Evolutionary conservation across 92 coral and sea anemone species (phyloP).

Genomic region (Palythoa grandiflora): DNA sequence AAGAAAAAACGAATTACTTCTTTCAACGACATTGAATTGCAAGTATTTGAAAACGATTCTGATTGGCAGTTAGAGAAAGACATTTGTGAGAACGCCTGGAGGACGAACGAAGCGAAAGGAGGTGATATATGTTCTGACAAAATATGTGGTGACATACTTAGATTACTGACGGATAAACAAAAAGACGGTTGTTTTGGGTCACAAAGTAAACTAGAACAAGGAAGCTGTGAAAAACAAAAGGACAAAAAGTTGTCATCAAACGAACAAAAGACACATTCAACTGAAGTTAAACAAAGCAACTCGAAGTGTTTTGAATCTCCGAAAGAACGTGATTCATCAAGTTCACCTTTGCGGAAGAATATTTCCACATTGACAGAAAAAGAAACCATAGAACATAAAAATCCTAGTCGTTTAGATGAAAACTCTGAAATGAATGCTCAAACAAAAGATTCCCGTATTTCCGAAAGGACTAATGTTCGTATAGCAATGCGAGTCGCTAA

Average conservation of each 20-base stretch:
- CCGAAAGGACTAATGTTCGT: background rate
- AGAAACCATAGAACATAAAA: background rate
- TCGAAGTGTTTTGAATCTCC: background rate
- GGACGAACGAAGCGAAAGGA: background rate
- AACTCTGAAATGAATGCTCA: background rate
- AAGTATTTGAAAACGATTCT: slow-evolving; percentile 1
- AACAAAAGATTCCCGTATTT: background rate
- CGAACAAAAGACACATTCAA: slow-evolving; percentile 18
- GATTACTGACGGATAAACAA: background rate
- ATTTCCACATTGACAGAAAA: background rate
- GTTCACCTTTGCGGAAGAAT: background rate
- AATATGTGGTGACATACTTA: background rate
- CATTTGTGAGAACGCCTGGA: background rate
- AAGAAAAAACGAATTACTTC: slow-evolving; percentile 9
- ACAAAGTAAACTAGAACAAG: background rate
- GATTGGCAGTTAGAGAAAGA: background rate
- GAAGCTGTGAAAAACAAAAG: background rate
- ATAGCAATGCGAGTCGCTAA: slow-evolving; percentile 15
- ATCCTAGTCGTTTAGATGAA: background rate
- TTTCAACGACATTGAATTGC: slow-evolving; percentile 33
- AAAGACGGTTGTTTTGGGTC: background rate
- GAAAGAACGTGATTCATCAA: background rate
- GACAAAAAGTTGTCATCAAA: background rate
- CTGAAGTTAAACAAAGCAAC: background rate
- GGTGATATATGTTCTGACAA: background rate